Base-by-base conservation (phyloP, 2,797 vertebrate species). In the Calcarius lapponicus region DNA sequence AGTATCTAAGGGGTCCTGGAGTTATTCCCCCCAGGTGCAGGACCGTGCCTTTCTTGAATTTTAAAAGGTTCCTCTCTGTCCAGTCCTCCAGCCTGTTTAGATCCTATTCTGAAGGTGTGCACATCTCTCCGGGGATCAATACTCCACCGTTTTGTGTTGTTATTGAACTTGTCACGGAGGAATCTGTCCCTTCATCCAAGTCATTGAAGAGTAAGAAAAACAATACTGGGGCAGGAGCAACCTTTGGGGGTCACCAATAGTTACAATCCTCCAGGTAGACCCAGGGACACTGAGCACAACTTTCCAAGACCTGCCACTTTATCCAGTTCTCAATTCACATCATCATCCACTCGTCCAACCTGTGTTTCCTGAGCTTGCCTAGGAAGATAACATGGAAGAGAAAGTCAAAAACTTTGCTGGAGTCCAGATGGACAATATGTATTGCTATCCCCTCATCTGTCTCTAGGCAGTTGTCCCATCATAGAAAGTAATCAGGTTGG, bases 161-260 rank as follows among this genome's bases (percentile, higher is more conserved):
- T 8, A 31, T 11, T 2, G 6, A 71, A 58, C 17, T 47, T 70
- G 5, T 7, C 1, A 1, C 53, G 17, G 5, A 14, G 50, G 57
- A 22, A 16, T 40, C 13, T 40, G 7, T 3, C 3, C 4, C 11
- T 42, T 65, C 20, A 17, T 36, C 20, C 26, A 54, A 40, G 28
- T 17, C 4, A 60, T 11, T 50, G 43, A 80, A 32, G 25, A 72
- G 13, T 38, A 57, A 73, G 6, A 13, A 45, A 82, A 73, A 24
- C 17, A 67, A 9, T 17, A 42, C 7, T 54, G 24, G 8, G n/a
- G 11, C 13, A 48, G 22, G 18, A 57, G 12, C 19, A 43, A 10
- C 22, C 2, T 11, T 10, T 51, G 17, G 0, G 3, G 4, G 6
- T 2, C 17, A 45, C 32, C 45, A 9, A 5, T n/a, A 45, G 6